phyloP scores from a whole-genome alignment of 2,888 invertebrate species.

The Lithophane ornitopus region DNA sequence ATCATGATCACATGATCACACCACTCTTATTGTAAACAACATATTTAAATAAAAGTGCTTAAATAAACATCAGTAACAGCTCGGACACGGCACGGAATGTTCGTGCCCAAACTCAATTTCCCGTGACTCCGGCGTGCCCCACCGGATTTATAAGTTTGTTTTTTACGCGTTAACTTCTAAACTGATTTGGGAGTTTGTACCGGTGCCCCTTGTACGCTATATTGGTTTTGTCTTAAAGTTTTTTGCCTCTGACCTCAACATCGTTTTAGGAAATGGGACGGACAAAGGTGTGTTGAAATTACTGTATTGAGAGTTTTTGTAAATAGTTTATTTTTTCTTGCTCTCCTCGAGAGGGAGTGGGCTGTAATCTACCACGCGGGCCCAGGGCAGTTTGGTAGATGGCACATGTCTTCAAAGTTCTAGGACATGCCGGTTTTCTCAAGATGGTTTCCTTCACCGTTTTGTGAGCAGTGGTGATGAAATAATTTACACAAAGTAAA shows the following conservation, averaged over 20 bases:
- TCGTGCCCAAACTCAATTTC: conserved; percentile 59
- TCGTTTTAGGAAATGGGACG: conserved; percentile 32
- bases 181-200: conserved; percentile 66
- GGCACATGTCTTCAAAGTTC: too few relatives aligned
- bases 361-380: too few relatives aligned
- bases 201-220: conserved; percentile 49
- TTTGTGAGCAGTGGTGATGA: too few relatives aligned
- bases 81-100: conserved; percentile 37
- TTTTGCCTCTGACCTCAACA: conserved; percentile 47
- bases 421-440: too few relatives aligned
- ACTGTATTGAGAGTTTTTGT: conserved; percentile 4
- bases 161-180: conserved; percentile 69
- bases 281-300: conserved; percentile 23
- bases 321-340: conserved; percentile 5
- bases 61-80: conserved; percentile 11
- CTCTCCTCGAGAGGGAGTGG: too few relatives aligned
- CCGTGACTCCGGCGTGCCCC: conserved; percentile 49
- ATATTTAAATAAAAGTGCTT: conserved; percentile 22
- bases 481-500: too few relatives aligned
- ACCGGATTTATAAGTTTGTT: conserved; percentile 67
- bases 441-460: too few relatives aligned
- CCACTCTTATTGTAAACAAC: background rate
- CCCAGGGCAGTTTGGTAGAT: too few relatives aligned
- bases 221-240: conserved; percentile 68
- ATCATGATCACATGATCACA: too few relatives aligned